These are phyloP conservation scores for Sarcophaga rosellei DNA, from an alignment of 2,888 invertebrate genomes.

Conservation along the genomic window DNA sequence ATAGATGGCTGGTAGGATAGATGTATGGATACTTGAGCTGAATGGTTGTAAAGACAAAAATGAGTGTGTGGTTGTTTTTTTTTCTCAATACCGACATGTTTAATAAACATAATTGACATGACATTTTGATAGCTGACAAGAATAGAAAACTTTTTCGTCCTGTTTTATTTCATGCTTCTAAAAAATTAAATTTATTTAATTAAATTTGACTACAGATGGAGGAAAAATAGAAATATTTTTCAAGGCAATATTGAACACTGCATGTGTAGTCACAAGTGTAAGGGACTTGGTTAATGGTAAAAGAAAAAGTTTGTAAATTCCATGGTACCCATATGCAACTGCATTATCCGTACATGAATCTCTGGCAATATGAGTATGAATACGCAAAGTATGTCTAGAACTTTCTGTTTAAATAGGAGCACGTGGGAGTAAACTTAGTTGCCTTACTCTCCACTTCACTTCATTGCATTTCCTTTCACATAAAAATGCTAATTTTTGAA, in stretches of 20 bases:
- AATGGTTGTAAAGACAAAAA: background rate
- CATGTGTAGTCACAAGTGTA: no score
- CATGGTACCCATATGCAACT: no score
- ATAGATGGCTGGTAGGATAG: background rate
- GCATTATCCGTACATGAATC: no score
- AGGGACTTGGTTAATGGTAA: no score
- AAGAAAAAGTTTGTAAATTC: no score
- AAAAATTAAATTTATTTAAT: conserved; percentile 5
- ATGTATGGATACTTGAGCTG: background rate
- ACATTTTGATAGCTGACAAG: conserved; percentile 8
- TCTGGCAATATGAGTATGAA: no score
- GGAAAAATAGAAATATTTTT: background rate
- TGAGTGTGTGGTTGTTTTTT: background rate
- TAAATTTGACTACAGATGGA: background rate
- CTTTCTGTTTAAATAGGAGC: no score
- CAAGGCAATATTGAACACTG: no score
- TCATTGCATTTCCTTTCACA: background rate
- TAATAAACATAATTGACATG: conserved; percentile 38
- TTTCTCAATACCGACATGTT: conserved; percentile 5
- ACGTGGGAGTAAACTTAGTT: no score
- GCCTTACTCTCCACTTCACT: no score
- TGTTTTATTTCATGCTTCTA: background rate
- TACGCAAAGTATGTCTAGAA: no score
- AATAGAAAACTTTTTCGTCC: conserved; percentile 4
- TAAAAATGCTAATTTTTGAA: background rate